Evolutionary conservation across 2,113 vertebrate species (phyloP).

Genomic region (Hylia prasina): DNA sequence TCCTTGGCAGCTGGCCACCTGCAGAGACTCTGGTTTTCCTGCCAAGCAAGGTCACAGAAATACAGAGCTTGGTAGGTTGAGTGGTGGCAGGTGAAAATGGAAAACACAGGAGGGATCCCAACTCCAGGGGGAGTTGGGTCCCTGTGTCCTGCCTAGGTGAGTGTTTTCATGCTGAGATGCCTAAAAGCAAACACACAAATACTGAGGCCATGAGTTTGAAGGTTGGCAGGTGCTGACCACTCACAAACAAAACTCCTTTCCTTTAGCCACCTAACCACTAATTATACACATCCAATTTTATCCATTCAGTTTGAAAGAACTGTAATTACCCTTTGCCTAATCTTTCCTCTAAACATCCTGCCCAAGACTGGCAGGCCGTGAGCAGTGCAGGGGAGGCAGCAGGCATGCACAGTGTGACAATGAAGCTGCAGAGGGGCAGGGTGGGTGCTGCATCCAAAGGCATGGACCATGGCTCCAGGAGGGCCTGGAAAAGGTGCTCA

Average conservation of each 20-base stretch:
- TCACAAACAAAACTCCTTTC: slow-evolving; percentile 9
- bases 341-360: background rate
- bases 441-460: background rate
- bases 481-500: background rate
- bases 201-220: background rate
- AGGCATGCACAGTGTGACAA: fast-evolving
- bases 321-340: background rate
- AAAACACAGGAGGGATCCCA: background rate
- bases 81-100: background rate
- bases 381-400: background rate
- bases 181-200: background rate
- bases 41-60: background rate
- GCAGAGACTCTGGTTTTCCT: background rate
- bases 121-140: background rate
- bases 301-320: background rate
- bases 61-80: background rate
- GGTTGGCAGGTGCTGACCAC: background rate
- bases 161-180: background rate
- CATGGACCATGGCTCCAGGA: too few species aligned
- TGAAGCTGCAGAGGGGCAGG: background rate
- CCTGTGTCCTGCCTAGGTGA: background rate
- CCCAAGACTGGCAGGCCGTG: background rate
- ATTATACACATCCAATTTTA: slow-evolving; percentile 12
- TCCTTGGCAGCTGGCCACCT: background rate
- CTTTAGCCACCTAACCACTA: background rate